Evolutionary conservation across 2,113 vertebrate species (phyloP).

Genomic region (Rhadina sibilatrix): DNA sequence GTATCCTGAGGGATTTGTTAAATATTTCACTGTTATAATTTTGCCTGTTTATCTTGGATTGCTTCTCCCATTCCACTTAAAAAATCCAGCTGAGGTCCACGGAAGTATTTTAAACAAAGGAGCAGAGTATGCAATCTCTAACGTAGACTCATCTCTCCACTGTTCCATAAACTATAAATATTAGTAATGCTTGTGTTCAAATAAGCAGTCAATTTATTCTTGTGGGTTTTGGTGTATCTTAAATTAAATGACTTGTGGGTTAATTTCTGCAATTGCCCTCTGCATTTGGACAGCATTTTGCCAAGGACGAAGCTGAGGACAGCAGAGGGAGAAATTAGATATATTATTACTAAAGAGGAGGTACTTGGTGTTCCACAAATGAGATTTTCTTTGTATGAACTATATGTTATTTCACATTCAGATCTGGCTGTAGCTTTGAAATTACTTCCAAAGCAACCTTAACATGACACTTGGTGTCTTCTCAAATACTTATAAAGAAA

Average conservation of each 20-base stretch:
- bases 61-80: neutral
- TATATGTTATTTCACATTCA: neutral
- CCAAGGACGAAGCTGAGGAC: neutral
- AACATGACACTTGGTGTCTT: neutral
- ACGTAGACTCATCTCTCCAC: accelerated
- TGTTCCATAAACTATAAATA: neutral
- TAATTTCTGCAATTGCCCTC: neutral
- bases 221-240: neutral
- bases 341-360: neutral
- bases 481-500: neutral
- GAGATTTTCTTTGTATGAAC: neutral
- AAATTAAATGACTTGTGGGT: neutral
- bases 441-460: neutral
- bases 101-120: neutral
- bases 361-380: neutral
- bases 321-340: neutral
- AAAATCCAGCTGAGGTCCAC: neutral
- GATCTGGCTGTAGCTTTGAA: neutral
- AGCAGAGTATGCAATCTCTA: neutral
- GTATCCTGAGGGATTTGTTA: neutral
- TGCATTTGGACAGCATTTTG: neutral
- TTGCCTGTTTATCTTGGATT: neutral
- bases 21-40: neutral
- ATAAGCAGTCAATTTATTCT: neutral
- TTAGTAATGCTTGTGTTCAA: neutral